phyloP scores from a whole-genome alignment of 2,113 vertebrate genomes.

The Pachypanchax playfairii region DNA sequence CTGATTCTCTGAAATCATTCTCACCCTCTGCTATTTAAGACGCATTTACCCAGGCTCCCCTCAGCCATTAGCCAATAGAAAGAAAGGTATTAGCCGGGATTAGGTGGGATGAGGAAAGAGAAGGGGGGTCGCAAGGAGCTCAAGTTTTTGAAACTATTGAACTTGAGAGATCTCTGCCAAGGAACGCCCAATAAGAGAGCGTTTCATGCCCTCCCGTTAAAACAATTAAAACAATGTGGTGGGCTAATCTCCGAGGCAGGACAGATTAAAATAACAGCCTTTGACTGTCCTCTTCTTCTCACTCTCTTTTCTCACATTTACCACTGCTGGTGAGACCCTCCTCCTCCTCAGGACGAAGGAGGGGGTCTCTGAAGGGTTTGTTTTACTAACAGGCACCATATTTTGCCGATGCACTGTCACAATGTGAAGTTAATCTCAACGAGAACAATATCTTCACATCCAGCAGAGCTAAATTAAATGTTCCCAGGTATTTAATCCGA shows the following conservation, averaged over 20 bases:
- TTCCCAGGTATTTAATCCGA: slow-evolving; percentile 22
- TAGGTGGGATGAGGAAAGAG: slow-evolving; percentile 80
- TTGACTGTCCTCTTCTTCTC: slow-evolving; percentile 77
- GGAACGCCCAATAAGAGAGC: slow-evolving; percentile 76
- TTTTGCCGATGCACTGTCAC: slow-evolving; percentile 76
- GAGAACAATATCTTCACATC: slow-evolving; percentile 37
- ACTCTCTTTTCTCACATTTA: slow-evolving; percentile 59
- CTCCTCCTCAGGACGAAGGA: slow-evolving; percentile 47
- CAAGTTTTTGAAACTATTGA: slow-evolving; percentile 86
- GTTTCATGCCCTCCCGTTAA: slow-evolving; percentile 78
- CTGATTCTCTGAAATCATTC: slow-evolving; percentile 71
- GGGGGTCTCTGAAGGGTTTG: slow-evolving; percentile 66
- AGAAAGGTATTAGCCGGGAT: slow-evolving; percentile 84
- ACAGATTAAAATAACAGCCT: slow-evolving; percentile 83
- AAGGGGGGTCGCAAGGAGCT: slow-evolving; percentile 73
- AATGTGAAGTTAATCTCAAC: slow-evolving; percentile 70
- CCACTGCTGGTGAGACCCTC: slow-evolving; percentile 59
- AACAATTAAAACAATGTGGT: slow-evolving; percentile 85
- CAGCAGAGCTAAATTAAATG: slow-evolving; percentile 44
- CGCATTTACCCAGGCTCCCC: slow-evolving; percentile 80
- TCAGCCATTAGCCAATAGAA: slow-evolving; percentile 85
- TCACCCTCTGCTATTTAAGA: slow-evolving; percentile 81
- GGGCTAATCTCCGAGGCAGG: slow-evolving; percentile 80
- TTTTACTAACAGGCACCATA: slow-evolving; percentile 80
- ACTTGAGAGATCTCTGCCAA: slow-evolving; percentile 82